These are phyloP conservation scores for Brachystomella parvula DNA, from an alignment of 1,140 invertebrate genomes.

Conservation along the genomic window DNA sequence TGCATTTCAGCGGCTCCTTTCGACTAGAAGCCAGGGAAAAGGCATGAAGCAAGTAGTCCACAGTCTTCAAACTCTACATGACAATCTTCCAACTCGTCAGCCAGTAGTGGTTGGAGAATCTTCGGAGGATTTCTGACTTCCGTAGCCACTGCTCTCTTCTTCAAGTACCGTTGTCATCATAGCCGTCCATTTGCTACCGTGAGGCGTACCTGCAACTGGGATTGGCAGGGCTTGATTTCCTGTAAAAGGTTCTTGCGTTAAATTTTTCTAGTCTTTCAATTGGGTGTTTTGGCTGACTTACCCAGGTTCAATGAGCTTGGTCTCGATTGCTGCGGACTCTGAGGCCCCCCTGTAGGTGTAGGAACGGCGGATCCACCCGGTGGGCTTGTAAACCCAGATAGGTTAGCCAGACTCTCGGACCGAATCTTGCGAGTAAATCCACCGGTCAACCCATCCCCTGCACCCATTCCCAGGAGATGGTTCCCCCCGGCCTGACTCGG, in stretches of 20 bases:
- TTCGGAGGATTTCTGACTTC: slow-evolving; percentile 34
- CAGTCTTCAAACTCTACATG: background rate
- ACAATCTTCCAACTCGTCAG: background rate
- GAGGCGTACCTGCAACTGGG: slow-evolving; percentile 25
- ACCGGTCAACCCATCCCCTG: background rate
- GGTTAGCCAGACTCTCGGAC: slow-evolving; percentile 35
- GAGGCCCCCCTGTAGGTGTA: background rate
- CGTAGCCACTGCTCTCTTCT: slow-evolving; percentile 35
- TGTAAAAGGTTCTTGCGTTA: background rate
- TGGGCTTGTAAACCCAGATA: slow-evolving; percentile 33
- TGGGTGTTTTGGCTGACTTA: background rate
- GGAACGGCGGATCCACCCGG: background rate
- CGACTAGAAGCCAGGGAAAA: too few species aligned
- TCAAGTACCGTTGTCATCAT: slow-evolving; percentile 36
- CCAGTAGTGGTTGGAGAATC: slow-evolving; percentile 31
- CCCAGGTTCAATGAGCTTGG: slow-evolving; percentile 34
- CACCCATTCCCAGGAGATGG: background rate
- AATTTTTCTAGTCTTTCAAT: background rate
- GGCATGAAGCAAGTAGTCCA: background rate
- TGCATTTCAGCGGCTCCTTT: too few species aligned
- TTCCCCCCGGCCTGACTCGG: background rate
- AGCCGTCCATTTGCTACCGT: slow-evolving; percentile 34
- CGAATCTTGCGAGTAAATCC: slow-evolving; percentile 22
- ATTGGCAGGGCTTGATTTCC: background rate
- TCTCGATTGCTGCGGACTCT: slow-evolving; percentile 26